phyloP scores from a whole-genome alignment of 2,888 invertebrate species.

The Mellilla xanthometata region DNA sequence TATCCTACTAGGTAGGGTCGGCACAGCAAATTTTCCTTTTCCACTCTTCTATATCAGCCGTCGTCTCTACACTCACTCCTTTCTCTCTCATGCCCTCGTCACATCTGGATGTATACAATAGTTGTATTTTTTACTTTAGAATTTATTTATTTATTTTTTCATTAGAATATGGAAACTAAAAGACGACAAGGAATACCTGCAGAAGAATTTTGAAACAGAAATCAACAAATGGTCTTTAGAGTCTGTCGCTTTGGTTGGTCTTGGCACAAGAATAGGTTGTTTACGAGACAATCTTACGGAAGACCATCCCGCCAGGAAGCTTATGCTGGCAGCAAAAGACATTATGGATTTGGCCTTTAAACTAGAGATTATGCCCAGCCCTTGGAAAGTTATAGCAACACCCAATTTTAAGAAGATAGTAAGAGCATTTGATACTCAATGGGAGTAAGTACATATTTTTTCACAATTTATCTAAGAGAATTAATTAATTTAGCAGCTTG shows the following conservation, averaged over 20 bases:
- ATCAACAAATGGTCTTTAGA: slow-evolving; percentile 85
- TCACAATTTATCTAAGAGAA: too few species aligned
- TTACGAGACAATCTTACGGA: slow-evolving; percentile 48
- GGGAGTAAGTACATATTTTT: slow-evolving; percentile 57
- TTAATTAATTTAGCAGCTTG: too few species aligned
- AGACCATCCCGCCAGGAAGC: slow-evolving; percentile 53
- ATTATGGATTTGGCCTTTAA: slow-evolving; percentile 50
- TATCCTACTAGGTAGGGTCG: too few species aligned
- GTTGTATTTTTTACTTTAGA: too few species aligned
- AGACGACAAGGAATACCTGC: slow-evolving; percentile 49
- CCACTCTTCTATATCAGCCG: too few species aligned
- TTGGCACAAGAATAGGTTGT: slow-evolving; percentile 64
- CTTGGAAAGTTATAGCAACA: slow-evolving; percentile 57
- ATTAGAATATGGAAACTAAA: slow-evolving; percentile 56
- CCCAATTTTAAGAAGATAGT: slow-evolving; percentile 58
- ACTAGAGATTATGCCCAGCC: slow-evolving; percentile 55
- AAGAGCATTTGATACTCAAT: slow-evolving; percentile 58
- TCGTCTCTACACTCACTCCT: too few species aligned
- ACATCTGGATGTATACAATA: too few species aligned
- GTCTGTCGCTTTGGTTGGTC: slow-evolving; percentile 64
- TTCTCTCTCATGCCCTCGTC: too few species aligned
- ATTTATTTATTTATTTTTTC: too few species aligned
- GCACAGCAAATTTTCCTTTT: too few species aligned
- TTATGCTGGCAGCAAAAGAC: slow-evolving; percentile 56
- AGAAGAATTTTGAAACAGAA: slow-evolving; percentile 74